phyloP scores from a whole-genome alignment of 2,113 vertebrate species.

The Promerops cafer region DNA sequence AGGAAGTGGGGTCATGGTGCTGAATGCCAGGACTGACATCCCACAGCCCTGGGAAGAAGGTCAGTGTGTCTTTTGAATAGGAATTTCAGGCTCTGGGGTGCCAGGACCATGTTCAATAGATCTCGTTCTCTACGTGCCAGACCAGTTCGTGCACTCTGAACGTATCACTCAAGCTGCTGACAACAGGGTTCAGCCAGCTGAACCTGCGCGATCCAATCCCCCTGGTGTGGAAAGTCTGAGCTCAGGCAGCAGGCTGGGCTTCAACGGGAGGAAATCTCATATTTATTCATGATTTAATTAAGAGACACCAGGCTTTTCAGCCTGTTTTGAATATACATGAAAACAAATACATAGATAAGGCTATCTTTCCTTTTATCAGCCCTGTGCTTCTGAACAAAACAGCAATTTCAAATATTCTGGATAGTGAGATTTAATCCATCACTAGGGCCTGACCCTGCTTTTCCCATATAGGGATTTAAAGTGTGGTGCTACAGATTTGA shows the following conservation, averaged over 20 bases:
- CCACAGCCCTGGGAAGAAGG: not conserved
- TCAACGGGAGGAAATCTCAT: constrained; percentile 10
- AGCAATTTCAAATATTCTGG: not conserved
- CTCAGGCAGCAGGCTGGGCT: not conserved
- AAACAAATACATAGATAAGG: constrained; percentile 6
- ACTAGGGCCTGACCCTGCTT: not conserved
- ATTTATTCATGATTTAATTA: constrained; percentile 57
- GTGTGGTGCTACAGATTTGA: not conserved
- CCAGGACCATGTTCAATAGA: not conserved
- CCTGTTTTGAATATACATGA: constrained; percentile 4
- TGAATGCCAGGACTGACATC: not conserved
- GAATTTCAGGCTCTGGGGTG: not conserved
- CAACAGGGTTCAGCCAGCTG: not conserved
- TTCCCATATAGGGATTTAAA: not conserved
- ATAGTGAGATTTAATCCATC: constrained; percentile 3
- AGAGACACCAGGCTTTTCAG: not conserved
- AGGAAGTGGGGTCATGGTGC: not conserved
- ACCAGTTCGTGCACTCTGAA: constrained; percentile 31
- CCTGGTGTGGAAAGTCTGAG: not conserved
- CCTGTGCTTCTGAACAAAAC: not conserved
- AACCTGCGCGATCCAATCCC: not conserved
- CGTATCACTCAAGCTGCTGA: not conserved
- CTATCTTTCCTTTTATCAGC: not conserved
- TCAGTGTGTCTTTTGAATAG: not conserved
- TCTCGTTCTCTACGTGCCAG: not conserved